A percentile compares a stretch with the other conserved stretches of the same genome.
Evolutionary conservation across 2,113 vertebrate species (phyloP).

Genomic region (Agapornis roseicollis): DNA sequence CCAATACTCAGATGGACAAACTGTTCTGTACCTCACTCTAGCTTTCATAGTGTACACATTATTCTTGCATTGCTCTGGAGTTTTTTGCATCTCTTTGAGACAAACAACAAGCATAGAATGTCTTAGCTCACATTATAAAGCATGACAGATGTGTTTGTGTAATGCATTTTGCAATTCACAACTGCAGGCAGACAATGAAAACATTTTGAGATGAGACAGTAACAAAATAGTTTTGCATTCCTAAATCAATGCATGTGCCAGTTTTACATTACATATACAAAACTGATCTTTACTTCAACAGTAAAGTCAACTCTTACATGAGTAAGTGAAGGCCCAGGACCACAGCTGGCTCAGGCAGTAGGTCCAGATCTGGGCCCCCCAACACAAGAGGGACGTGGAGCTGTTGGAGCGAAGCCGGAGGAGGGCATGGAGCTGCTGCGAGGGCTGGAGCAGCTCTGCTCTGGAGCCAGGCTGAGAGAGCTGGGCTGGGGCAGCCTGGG

Average conservation of each 20-base stretch:
- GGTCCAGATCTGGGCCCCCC: not conserved
- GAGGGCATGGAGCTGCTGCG: not conserved
- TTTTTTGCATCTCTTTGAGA: not conserved
- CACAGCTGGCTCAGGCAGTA: not conserved
- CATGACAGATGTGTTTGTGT: not conserved
- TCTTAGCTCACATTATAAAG: not conserved
- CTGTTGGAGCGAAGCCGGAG: not conserved
- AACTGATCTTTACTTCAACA: not conserved
- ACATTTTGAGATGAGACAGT: not conserved
- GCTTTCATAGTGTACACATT: not conserved
- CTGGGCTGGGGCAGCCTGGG: no score
- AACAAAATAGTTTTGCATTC: conserved; percentile 6
- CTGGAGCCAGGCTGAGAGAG: not conserved
- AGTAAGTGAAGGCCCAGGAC: not conserved
- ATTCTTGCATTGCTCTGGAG: not conserved
- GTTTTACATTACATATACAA: not conserved
- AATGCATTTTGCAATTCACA: not conserved
- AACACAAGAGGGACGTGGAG: not conserved
- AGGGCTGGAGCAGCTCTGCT: not conserved
- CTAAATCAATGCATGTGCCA: not conserved
- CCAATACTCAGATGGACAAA: not conserved
- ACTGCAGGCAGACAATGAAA: not conserved
- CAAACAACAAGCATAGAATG: not conserved
- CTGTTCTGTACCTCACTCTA: not conserved
- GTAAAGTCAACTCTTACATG: not conserved